phyloP scores from a whole-genome alignment of 2,113 vertebrate genomes.

The Triplophysa tibetana region DNA sequence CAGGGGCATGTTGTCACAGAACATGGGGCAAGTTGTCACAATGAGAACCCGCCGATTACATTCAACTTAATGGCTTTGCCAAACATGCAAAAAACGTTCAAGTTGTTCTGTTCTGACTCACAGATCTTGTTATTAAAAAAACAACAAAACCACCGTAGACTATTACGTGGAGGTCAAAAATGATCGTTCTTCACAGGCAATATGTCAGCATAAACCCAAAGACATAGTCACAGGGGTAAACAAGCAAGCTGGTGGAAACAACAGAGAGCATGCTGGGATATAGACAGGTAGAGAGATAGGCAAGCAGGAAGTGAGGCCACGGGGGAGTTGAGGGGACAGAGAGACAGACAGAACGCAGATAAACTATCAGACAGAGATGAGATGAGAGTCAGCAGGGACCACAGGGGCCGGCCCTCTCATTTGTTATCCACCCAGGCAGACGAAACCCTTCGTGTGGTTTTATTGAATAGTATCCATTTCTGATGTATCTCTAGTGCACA shows the following conservation, averaged over 20 bases:
- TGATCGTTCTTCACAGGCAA: too few species aligned
- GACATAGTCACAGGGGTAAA: not conserved
- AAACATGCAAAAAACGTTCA: too few species aligned
- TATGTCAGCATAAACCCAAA: not conserved
- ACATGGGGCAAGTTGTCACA: too few species aligned
- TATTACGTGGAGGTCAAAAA: too few species aligned
- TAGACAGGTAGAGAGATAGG: constrained; percentile 23
- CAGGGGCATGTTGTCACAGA: too few species aligned
- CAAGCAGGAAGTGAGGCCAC: constrained; percentile 9
- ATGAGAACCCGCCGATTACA: too few species aligned
- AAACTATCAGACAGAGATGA: constrained; percentile 27
- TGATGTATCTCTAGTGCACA: constrained; percentile 7
- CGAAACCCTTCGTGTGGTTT: constrained; percentile 7
- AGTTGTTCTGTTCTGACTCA: not conserved
- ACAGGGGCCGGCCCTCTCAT: constrained; percentile 21
- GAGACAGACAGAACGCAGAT: constrained; percentile 7
- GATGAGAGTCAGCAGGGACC: constrained; percentile 15
- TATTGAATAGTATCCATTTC: constrained; percentile 20
- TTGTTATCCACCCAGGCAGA: constrained; percentile 30
- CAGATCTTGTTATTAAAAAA: too few species aligned
- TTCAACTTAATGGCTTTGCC: too few species aligned
- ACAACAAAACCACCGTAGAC: too few species aligned
- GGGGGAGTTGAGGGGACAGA: constrained; percentile 17
- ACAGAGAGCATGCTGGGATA: constrained; percentile 24
- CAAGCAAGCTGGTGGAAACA: not conserved